phyloP scores from a whole-genome alignment of 2,113 vertebrate species.

The Indicator indicator region DNA sequence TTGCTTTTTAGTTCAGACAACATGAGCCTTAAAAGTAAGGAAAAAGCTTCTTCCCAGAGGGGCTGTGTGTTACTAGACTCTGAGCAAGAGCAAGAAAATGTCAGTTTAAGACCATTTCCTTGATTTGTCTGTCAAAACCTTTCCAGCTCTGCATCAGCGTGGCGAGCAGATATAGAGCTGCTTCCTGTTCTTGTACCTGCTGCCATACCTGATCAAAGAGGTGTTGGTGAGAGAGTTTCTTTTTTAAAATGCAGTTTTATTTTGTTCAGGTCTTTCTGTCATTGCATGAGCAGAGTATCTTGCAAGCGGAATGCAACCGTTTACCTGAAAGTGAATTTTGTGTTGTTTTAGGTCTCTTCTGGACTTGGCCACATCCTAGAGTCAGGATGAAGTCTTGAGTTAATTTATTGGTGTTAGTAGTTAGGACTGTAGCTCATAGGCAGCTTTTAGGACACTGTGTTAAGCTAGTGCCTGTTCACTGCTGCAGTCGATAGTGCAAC shows the following conservation, averaged over 20 bases:
- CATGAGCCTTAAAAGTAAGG: neutral
- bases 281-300: neutral
- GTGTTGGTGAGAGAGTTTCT: neutral
- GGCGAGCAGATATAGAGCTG: neutral
- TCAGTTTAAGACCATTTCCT: neutral
- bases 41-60: neutral
- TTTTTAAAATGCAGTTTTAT: neutral
- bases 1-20: neutral
- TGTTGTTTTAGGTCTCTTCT: neutral
- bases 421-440: neutral
- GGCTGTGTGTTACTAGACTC: neutral
- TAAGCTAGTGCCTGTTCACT: neutral
- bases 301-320: neutral
- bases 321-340: neutral
- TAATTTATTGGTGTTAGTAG: neutral
- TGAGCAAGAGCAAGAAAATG: neutral
- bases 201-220: neutral
- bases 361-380: neutral
- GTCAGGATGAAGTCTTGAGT: neutral
- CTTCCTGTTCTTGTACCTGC: neutral
- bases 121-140: neutral
- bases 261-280: neutral
- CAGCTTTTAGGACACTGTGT: neutral
- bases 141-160: neutral
- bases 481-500: neutral